Evolutionary conservation across 2,888 invertebrate species (phyloP).

Genomic region (Macaria notata): DNA sequence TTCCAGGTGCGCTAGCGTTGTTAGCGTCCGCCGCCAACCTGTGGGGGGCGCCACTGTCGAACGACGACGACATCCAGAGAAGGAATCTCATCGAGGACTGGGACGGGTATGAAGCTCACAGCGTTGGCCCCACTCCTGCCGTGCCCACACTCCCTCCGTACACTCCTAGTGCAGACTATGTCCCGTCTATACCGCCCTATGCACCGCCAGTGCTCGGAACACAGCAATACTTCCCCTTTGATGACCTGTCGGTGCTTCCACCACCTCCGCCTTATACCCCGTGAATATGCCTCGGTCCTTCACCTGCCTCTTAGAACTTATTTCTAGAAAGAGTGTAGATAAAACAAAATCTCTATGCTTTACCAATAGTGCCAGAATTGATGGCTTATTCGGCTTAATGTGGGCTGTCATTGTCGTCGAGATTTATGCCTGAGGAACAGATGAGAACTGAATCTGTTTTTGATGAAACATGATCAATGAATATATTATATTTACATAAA

Average conservation of each 20-base stretch:
- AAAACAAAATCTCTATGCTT: no score
- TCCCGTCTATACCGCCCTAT: slow-evolving; percentile 56
- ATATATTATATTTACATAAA: no score
- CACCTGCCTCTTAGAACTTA: not conserved
- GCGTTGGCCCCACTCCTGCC: slow-evolving; percentile 80
- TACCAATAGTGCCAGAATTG: no score
- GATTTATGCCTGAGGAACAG: no score
- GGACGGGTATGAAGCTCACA: slow-evolving; percentile 84
- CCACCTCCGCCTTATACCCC: slow-evolving; percentile 82
- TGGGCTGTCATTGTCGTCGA: no score
- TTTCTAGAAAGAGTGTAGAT: no score
- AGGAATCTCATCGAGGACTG: slow-evolving; percentile 84
- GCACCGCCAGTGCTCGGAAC: slow-evolving; percentile 67
- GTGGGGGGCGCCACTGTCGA: slow-evolving; percentile 80
- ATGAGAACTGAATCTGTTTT: no score
- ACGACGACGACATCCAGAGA: slow-evolving; percentile 72
- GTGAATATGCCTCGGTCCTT: slow-evolving; percentile 38
- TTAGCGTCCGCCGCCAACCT: slow-evolving; percentile 87
- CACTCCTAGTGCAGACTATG: slow-evolving; percentile 73
- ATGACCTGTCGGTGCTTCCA: slow-evolving; percentile 71
- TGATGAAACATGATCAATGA: no score
- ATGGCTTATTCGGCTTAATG: no score
- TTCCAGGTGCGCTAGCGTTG: slow-evolving; percentile 84
- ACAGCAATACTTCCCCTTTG: slow-evolving; percentile 75
- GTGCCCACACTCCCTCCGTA: slow-evolving; percentile 83